These are phyloP conservation scores for Zalophus californianus DNA, from an alignment of 2,797 vertebrate species.

Conservation along the genomic window DNA sequence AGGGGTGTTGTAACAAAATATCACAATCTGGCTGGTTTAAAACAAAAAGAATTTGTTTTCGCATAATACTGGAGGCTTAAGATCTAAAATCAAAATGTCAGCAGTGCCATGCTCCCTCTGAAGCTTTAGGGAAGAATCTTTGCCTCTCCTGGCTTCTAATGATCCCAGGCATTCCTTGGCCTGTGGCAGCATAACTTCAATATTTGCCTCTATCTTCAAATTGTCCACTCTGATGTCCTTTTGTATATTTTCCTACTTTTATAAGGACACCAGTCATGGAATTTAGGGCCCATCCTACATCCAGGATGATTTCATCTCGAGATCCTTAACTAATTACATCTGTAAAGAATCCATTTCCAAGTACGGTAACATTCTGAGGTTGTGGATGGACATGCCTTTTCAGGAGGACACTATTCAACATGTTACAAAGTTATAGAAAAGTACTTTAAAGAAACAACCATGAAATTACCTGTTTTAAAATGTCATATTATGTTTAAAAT, in stretches of 20 bases:
- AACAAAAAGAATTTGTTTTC: not conserved
- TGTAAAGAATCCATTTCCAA: not conserved
- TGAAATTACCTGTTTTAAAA: not conserved
- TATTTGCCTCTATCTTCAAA: not conserved
- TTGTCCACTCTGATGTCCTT: not conserved
- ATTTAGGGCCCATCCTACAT: not conserved
- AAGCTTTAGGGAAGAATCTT: not conserved
- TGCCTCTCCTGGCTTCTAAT: not conserved
- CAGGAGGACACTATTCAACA: not conserved
- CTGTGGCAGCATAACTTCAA: not conserved
- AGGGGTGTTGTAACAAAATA: not conserved
- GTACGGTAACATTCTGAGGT: not conserved
- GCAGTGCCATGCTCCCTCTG: rapidly evolving
- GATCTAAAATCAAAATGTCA: not conserved
- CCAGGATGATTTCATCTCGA: not conserved
- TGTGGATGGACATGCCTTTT: not conserved
- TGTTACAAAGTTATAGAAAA: not conserved
- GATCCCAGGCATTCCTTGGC: not conserved
- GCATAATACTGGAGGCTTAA: not conserved
- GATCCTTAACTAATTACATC: not conserved
- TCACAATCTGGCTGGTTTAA: not conserved
- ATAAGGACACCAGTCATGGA: not conserved
- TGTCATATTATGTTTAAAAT: not conserved
- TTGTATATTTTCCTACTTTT: not conserved
- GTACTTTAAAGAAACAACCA: not conserved